Percentiles rank a stretch among this genome's conserved stretches.
These are phyloP conservation scores for Eufriesea mexicana DNA, from an alignment of 1,140 invertebrate genomes.

Conservation along the genomic window DNA sequence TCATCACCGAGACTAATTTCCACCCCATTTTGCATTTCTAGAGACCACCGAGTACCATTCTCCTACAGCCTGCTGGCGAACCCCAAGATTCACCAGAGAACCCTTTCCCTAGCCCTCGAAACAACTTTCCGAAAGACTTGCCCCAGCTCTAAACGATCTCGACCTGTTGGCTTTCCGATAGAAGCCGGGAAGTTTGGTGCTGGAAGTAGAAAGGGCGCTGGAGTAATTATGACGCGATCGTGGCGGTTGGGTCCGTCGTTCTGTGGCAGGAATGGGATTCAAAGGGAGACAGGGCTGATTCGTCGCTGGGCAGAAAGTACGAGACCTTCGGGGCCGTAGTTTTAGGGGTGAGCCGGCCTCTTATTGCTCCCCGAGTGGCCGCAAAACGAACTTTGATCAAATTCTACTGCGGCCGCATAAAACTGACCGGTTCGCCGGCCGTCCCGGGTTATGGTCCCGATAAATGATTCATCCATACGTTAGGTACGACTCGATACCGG, in stretches of 20 bases:
- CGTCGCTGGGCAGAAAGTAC: slow-evolving; percentile 44
- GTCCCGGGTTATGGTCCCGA: slow-evolving; percentile 75
- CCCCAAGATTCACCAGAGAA: neutral
- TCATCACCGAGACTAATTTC: neutral
- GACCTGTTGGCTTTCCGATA: neutral
- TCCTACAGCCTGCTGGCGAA: neutral
- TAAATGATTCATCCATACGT: slow-evolving; percentile 82
- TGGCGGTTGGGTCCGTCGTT: slow-evolving; percentile 36
- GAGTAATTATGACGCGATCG: slow-evolving; percentile 62
- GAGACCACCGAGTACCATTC: neutral
- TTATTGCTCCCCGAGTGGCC: slow-evolving; percentile 83
- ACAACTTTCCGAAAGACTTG: neutral
- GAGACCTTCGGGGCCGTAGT: slow-evolving; percentile 76
- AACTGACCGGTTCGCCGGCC: slow-evolving; percentile 77
- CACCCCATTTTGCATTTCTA: neutral
- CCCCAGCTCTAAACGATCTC: neutral
- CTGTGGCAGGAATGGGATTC: slow-evolving; percentile 48
- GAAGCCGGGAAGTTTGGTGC: neutral
- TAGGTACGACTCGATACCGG: slow-evolving; percentile 65
- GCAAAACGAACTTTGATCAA: slow-evolving; percentile 83
- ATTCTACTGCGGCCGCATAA: slow-evolving; percentile 82
- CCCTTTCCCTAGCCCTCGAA: neutral
- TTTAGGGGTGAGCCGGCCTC: slow-evolving; percentile 75
- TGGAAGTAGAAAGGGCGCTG: slow-evolving; percentile 21
- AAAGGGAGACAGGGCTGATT: slow-evolving; percentile 28